phyloP scores from a whole-genome alignment of 2,797 vertebrate genomes.

The Sylvia borin region DNA sequence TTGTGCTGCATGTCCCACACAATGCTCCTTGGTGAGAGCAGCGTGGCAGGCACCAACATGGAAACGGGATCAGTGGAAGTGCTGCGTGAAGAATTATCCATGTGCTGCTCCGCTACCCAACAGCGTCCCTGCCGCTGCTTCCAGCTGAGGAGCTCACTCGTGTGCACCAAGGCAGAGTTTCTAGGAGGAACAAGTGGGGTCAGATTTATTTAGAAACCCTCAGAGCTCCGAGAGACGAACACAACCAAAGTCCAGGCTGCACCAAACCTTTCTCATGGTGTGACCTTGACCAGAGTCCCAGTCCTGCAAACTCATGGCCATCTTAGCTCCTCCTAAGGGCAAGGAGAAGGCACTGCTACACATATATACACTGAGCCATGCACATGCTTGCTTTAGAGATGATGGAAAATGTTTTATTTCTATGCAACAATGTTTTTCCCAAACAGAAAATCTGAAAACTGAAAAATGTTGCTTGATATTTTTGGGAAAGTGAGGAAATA shows the following conservation, averaged over 20 bases:
- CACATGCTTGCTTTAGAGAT: neutral
- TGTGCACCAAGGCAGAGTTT: conserved; percentile 30
- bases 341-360: neutral
- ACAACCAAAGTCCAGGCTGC: neutral
- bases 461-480: neutral
- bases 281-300: neutral
- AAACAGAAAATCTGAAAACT: neutral
- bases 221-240: neutral
- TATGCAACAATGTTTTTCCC: neutral
- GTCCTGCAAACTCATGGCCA: neutral
- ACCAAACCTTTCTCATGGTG: neutral
- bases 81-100: neutral
- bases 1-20: neutral
- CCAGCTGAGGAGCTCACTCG: conserved; percentile 16
- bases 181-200: neutral
- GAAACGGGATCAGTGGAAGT: neutral
- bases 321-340: neutral
- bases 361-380: neutral
- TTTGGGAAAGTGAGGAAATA: neutral
- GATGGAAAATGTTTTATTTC: neutral
- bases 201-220: conserved; percentile 26
- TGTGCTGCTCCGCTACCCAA: neutral
- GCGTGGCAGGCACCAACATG: fast-evolving
- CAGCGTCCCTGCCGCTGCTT: neutral
- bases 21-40: neutral